These are phyloP conservation scores for Holothuria leucospilota DNA, from an alignment of 53 echinoderm and acorn worm genomes.

Conservation along the genomic window DNA sequence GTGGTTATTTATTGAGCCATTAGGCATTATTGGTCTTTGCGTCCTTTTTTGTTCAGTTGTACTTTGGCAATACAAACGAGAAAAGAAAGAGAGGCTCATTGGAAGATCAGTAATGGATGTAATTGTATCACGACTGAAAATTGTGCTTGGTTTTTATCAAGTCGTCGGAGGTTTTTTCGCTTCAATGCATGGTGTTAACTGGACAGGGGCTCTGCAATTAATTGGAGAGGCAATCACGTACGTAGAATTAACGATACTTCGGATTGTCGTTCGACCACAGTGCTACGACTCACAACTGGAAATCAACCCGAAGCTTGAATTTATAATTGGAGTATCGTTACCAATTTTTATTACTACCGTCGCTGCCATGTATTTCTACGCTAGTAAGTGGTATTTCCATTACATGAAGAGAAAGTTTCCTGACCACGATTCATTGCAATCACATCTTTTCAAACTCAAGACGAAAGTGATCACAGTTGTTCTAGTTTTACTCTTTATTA, in stretches of 20 bases:
- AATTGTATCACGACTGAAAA: background rate
- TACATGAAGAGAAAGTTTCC: background rate
- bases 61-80: background rate
- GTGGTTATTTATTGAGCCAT: background rate
- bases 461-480: background rate
- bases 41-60: background rate
- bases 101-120: background rate
- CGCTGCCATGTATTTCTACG: background rate
- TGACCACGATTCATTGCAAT: too few species aligned
- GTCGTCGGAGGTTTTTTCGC: background rate
- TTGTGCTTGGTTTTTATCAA: conserved; percentile 19
- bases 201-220: background rate
- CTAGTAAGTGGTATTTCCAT: background rate
- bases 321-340: background rate
- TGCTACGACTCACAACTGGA: background rate
- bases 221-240: background rate
- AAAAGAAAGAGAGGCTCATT: background rate
- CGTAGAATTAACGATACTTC: background rate
- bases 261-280: background rate
- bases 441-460: background rate
- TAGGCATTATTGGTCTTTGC: background rate
- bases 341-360: background rate
- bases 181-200: conserved; percentile 9
- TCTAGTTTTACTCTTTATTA: conserved; percentile 6
- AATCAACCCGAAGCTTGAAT: conserved; percentile 5